phyloP scores from a whole-genome alignment of 92 coral and sea anemone species.

The Palythoa heliodiscus region DNA sequence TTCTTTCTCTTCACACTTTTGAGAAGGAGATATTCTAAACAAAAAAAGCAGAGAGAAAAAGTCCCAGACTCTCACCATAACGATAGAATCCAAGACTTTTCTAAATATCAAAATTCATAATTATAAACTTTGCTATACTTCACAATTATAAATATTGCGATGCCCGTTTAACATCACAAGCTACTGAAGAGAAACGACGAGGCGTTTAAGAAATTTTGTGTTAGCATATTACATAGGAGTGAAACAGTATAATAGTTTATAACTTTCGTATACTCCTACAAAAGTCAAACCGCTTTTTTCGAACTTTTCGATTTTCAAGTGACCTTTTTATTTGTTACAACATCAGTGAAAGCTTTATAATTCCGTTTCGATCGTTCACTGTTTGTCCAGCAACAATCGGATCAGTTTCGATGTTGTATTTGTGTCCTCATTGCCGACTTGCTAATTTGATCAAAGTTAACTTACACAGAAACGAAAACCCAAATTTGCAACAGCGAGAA shows the following conservation, averaged over 20 bases:
- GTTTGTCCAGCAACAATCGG: slow-evolving; percentile 11
- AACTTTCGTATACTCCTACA: slow-evolving; percentile 1
- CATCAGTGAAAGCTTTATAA: slow-evolving; percentile 4
- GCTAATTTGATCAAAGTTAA: slow-evolving; percentile 49
- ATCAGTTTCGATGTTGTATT: not conserved
- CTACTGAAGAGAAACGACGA: not conserved
- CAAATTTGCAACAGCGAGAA: slow-evolving; percentile 29
- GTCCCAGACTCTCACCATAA: slow-evolving; percentile 10
- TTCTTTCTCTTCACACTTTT: slow-evolving; percentile 39
- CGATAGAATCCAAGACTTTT: not conserved
- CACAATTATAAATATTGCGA: slow-evolving; percentile 9
- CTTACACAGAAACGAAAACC: slow-evolving; percentile 32
- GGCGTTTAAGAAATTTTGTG: slow-evolving; percentile 30
- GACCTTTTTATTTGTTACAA: slow-evolving; percentile 8
- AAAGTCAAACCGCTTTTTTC: slow-evolving; percentile 22
- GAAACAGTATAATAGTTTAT: slow-evolving; percentile 19
- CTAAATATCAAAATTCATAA: slow-evolving; percentile 24
- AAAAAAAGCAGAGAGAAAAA: slow-evolving; percentile 8
- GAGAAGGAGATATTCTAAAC: slow-evolving; percentile 21
- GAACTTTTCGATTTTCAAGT: not conserved
- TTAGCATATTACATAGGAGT: not conserved
- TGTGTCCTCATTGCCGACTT: slow-evolving; percentile 31
- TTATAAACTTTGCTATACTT: not conserved
- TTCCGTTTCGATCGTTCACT: slow-evolving; percentile 10
- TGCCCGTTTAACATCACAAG: not conserved